phyloP scores from a whole-genome alignment of 2,113 vertebrate genomes.

The Electrona antarctica region DNA sequence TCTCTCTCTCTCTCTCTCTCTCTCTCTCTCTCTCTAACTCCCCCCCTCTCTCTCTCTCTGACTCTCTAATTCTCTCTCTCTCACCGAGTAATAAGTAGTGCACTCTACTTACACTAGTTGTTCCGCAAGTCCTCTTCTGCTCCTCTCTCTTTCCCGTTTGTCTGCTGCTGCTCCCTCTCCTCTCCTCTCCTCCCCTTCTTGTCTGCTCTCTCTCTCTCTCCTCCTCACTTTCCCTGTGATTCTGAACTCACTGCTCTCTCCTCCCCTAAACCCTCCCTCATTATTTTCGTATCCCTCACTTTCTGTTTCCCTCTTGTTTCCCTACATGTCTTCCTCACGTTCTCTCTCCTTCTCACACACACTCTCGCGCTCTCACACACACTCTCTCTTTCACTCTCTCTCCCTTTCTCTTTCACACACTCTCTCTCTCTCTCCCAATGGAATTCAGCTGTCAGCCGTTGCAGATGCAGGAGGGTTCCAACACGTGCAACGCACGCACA shows the following conservation, averaged over 20 bases:
- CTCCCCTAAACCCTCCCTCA: slow-evolving; percentile 9
- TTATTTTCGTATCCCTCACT: not conserved
- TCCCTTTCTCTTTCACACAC: slow-evolving; percentile 4
- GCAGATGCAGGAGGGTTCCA: slow-evolving; percentile 71
- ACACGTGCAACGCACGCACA: no score
- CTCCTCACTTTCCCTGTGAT: not conserved
- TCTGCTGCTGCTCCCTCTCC: slow-evolving; percentile 15
- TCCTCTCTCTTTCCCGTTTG: not conserved
- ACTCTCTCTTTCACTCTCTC: slow-evolving; percentile 1
- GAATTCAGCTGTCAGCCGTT: slow-evolving; percentile 77
- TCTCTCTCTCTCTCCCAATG: slow-evolving; percentile 60
- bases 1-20: slow-evolving; percentile 23
- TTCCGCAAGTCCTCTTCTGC: not conserved
- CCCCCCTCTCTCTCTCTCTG: slow-evolving; percentile 39
- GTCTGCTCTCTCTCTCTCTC: slow-evolving; percentile 33
- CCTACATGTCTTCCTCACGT: slow-evolving; percentile 21
- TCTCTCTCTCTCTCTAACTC: slow-evolving; percentile 43
- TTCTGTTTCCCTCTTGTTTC: not conserved
- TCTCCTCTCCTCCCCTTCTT: slow-evolving; percentile 39
- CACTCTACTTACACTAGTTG: slow-evolving; percentile 12
- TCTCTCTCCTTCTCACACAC: not conserved
- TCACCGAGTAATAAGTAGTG: not conserved
- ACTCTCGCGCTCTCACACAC: slow-evolving; percentile 20
- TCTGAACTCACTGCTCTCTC: slow-evolving; percentile 17
- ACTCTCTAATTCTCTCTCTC: not conserved